Evolutionary conservation across 2,113 vertebrate genomes (phyloP), one percentile per base, ranked within the genome.

Genomic region (Pionites leucogaster): DNA sequence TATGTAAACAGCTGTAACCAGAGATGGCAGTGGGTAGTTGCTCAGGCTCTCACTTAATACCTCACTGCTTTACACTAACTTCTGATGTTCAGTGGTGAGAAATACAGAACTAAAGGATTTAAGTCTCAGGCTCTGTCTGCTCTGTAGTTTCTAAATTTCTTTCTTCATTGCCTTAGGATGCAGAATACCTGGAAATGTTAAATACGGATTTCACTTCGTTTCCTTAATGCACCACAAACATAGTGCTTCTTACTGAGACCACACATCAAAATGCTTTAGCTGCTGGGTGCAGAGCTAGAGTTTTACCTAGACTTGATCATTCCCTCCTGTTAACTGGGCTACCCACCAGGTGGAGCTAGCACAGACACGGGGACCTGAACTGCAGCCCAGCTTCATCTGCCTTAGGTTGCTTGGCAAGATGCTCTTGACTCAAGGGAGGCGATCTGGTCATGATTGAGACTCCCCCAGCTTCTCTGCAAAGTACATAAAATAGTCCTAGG

Each of bases 341-440:
- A 68, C 72, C 68, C 78, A 10, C 42, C 86, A 97, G 95, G 91
- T 93, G 94, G 94, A 97, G 89, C 94, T 77, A 86, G 76, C 35
- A 53, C 79, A 42, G 10, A 28, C 1, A 11, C 55, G 5, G 6
- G 29, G 79, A 49, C 49, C 42, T 74, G 79, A 83, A 42, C 82
- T 71, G 71, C 47, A 59, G 80, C 72, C 7, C 33, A 31, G 62
- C 80, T 93, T 75, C 22, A 19, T 53, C 53, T 62, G 35, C 29
- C 46, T 70, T 29, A 11, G 25, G 1, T 74, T 91, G 50, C 44
- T 44, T 44, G 44, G 44, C 44, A 44, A 19, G 44, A 44, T 44
- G 44, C 44, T 89, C 11, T 19, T 63, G 83, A 62, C 70, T 92
- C n/a, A n/a, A 67, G 47, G n/a, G 31, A 76, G 71, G 31, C 2